Evolutionary conservation across 2,113 vertebrate genomes (phyloP), one percentile per base, ranked within the genome.

Genomic region (Pseudorhombus dupliciocellatus): DNA sequence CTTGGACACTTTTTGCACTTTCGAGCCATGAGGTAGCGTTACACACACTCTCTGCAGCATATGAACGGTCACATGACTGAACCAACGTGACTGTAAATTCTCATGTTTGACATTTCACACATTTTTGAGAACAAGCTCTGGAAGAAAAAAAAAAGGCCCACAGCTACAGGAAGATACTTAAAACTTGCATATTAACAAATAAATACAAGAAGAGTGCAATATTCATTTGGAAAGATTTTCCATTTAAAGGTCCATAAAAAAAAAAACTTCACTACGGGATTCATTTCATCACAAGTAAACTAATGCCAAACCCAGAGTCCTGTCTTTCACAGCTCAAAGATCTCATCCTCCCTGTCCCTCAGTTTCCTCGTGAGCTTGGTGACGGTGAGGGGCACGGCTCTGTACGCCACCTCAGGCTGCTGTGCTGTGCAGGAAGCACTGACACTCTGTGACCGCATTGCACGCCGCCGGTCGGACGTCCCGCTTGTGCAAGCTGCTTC

Each of bases 331-430:
- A 97, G 91, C 66, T 95, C 93, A 88, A 98, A 98, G 83, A 98
- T 96, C 75, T 97, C 96, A 7, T 98, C 97, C 66, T 97, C 96
- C 21, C 77, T 70, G 22, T 97, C 94, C 4, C 89, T 93, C 28
- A 98, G 87, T 1, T 83, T 86, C 24, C 73, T 92, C 0, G 92
- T 92, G 21, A 93, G 92, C 50, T 92, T 94, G 75, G 94, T 97
- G 73, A 90, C 84, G 22, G 94, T 96, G 50, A 96, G 90, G 0
- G 96, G 96, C 2, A 95, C 92, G 0, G 94, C 92, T 1, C 92
- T 93, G 0, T 94, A 90, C 6, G 89, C 50, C 0, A 90, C 79
- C 5, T 59, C 56, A 21, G 4, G 30, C 57, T 57, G 55, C 61
- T 93, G 85, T 57, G 59, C 24, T n/a, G 30, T 83, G 7, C 21